Percentiles rank a stretch among this genome's conserved stretches.
phyloP scores from a whole-genome alignment of 1,140 invertebrate species.

The Plectus sambesii region DNA sequence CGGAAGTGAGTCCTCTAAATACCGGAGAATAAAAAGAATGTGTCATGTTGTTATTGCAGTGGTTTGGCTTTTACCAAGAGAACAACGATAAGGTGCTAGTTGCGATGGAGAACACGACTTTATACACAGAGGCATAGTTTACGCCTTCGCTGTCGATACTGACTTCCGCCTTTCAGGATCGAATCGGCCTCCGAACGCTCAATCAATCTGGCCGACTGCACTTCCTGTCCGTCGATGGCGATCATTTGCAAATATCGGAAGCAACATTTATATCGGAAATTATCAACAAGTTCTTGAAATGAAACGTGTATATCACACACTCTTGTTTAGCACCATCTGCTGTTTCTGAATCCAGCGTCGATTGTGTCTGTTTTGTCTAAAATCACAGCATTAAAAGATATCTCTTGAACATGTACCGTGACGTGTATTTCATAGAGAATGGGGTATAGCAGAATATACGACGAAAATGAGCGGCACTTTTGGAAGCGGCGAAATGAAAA shows the following conservation, averaged over 20 bases:
- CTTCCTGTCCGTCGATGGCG: conserved; percentile 62
- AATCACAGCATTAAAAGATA: no score
- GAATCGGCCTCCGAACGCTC: conserved; percentile 69
- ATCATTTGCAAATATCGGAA: conserved; percentile 74
- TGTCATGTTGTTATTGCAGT: conserved; percentile 45
- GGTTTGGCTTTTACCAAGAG: conserved; percentile 77
- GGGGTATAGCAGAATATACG: no score
- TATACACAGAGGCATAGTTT: conserved; percentile 37
- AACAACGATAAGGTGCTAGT: conserved; percentile 48
- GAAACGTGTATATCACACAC: no score
- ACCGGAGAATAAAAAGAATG: neutral
- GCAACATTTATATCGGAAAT: conserved; percentile 75
- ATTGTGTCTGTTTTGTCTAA: no score
- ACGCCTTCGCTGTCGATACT: neutral
- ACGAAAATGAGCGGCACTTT: no score
- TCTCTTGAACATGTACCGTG: no score
- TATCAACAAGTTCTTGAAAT: conserved; percentile 60
- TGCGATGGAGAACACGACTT: conserved; percentile 36
- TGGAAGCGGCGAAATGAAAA: no score
- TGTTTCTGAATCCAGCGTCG: no score
- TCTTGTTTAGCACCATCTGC: no score
- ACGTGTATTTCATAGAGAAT: no score
- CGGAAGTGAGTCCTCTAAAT: conserved; percentile 55
- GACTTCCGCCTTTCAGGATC: conserved; percentile 64
- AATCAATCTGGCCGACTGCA: conserved; percentile 61